Percentiles rank a stretch among this genome's conserved stretches.
Evolutionary conservation across 2,113 vertebrate genomes (phyloP).

Genomic region (Sylvietta virens): DNA sequence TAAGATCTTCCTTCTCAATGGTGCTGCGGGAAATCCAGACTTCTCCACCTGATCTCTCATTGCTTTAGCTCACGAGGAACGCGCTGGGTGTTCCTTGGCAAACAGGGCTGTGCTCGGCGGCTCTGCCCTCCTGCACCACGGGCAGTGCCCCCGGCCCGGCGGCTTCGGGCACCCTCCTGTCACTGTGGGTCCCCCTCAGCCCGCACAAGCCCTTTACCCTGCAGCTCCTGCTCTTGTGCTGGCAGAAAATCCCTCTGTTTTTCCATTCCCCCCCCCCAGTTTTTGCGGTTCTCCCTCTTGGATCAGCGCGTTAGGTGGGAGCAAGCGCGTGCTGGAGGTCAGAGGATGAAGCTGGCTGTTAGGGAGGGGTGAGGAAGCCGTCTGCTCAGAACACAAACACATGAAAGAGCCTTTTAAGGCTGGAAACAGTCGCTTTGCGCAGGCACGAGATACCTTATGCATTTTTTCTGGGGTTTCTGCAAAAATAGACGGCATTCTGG

Average conservation of each 20-base stretch:
- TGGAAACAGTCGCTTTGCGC: neutral
- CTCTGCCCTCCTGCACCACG: fast-evolving
- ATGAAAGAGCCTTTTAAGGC: neutral
- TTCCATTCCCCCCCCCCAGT: neutral
- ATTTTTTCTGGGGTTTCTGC: neutral
- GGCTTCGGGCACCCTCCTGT: neutral
- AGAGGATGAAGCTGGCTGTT: neutral
- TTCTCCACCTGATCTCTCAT: neutral
- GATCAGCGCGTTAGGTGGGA: fast-evolving
- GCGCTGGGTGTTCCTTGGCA: neutral
- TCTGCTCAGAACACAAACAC: neutral
- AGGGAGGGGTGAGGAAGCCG: neutral
- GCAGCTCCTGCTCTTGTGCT: neutral
- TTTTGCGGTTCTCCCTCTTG: neutral
- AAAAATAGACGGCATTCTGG: neutral
- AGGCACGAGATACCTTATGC: neutral
- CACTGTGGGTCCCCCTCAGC: neutral
- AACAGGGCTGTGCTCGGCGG: fast-evolving
- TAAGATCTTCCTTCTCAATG: neutral
- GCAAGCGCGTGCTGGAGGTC: fast-evolving
- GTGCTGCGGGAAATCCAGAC: neutral
- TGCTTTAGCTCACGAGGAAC: neutral
- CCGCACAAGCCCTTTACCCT: neutral
- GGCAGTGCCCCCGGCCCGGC: fast-evolving
- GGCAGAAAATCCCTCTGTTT: neutral